Evolutionary conservation across 2,888 invertebrate species (phyloP).

Genomic region (Bembecia ichneumoniformis): DNA sequence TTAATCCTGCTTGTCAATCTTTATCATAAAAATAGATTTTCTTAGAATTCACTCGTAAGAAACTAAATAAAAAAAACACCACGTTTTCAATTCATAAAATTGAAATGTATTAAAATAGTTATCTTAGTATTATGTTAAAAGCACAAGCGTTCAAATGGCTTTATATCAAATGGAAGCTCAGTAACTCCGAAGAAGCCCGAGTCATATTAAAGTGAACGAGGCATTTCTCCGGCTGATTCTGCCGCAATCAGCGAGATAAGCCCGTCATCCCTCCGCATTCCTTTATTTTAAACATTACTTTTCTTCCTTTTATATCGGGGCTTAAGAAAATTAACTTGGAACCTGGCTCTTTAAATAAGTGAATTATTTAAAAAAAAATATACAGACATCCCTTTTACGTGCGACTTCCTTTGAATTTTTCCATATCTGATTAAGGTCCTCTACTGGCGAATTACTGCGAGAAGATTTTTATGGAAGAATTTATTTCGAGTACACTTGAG

Average conservation of each 20-base stretch:
- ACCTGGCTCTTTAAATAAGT: slow-evolving; percentile 11
- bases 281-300: slow-evolving; percentile 44
- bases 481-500: too few relatives aligned
- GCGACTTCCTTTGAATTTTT: slow-evolving; percentile 1
- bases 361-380: slow-evolving; percentile 8
- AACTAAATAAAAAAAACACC: too few relatives aligned
- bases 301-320: slow-evolving; percentile 21
- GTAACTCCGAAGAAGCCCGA: slow-evolving; percentile 3
- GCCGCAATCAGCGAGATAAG: slow-evolving; percentile 47
- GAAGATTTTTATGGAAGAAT: too few relatives aligned
- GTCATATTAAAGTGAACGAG: slow-evolving; percentile 26
- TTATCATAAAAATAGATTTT: too few relatives aligned
- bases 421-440: neutral
- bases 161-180: neutral
- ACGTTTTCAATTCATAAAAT: too few relatives aligned
- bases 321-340: slow-evolving; percentile 20
- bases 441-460: too few relatives aligned
- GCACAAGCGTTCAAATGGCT: neutral
- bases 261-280: slow-evolving; percentile 18
- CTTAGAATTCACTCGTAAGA: too few relatives aligned
- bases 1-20: too few relatives aligned
- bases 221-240: slow-evolving; percentile 25
- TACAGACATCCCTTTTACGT: slow-evolving; percentile 2
- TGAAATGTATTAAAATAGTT: too few relatives aligned
- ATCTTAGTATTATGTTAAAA: too few relatives aligned